Evolutionary conservation across 2,797 vertebrate species (phyloP), one percentile per base, ranked within the genome.

Genomic region (Poeciliopsis turneri): DNA sequence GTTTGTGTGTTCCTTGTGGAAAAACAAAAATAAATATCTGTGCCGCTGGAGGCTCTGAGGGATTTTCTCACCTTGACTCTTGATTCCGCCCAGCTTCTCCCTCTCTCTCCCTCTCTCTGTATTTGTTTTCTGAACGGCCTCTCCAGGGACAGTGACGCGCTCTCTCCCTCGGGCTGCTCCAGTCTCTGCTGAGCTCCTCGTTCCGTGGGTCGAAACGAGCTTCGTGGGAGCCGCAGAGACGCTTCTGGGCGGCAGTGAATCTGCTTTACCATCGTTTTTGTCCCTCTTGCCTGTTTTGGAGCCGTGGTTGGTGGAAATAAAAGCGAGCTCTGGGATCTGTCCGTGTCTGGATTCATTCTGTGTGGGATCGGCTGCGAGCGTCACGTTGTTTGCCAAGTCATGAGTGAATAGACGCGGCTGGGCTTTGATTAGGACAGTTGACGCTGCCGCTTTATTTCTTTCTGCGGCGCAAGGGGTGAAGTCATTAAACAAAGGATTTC

Each of bases 1-100:
- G 96, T 96, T 91, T 95, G 95, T 95, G 94, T 95, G 90, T 95
- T 95, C 94, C 92, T 91, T 89, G 95, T 96, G 91, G 90, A 94
- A 53, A 30, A 93, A 93, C 33, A 64, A 71, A 41, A 41, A 80
- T 49, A 72, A 96, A 96, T 96, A 96, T 95, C 96, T 91, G 91
- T 93, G 83, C 94, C 92, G 93, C 84, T 73, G 68, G 49, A 87
- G 92, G 92, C 83, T 85, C 78, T 95, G 93, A 91, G 88, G 90
- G 86, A 90, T 89, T 84, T 90, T 82, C 89, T 88, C 86, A 77
- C 81, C 78, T 90, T 68, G 72, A 64, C 76, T 89, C 81, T 78
- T 78, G 74, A 39, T n/a, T 84, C 15, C 53, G 25, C 10, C n/a
- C 5, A 13, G 25, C 4, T 57, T n/a, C 36, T 30, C 36, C 3